Conservation (phyloP, 2,797 vertebrate genomes). For the Acipenser ruthenus region DNA sequence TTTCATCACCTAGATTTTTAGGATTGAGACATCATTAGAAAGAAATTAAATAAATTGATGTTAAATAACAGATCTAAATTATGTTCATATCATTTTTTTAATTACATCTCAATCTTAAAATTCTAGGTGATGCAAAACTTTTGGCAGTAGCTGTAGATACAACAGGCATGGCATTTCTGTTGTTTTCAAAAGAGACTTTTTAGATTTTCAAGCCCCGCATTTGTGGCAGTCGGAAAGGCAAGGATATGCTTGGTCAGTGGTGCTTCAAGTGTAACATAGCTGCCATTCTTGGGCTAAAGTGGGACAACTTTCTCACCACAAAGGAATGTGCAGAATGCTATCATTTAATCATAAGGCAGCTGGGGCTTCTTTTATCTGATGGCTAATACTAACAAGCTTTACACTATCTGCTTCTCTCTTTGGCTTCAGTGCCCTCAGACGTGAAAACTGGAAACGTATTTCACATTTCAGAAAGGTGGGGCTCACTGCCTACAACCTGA, state of each 20-base stretch:
- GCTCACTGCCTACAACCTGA: not conserved
- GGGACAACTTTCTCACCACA: conserved; percentile 68
- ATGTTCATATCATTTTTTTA: too few species aligned
- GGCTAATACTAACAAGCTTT: conserved; percentile 58
- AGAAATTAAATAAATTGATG: too few species aligned
- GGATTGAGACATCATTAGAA: too few species aligned
- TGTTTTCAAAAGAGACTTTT: too few species aligned
- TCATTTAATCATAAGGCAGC: conserved; percentile 82
- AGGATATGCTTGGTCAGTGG: conserved; percentile 48
- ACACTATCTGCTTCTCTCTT: conserved; percentile 54
- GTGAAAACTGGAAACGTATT: conserved; percentile 37
- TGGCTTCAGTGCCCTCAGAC: conserved; percentile 41
- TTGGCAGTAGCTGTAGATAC: too few species aligned
- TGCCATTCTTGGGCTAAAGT: conserved; percentile 43
- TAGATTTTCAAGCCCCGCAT: too few species aligned
- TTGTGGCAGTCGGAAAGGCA: conserved; percentile 29
- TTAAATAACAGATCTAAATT: too few species aligned
- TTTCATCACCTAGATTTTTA: too few species aligned
- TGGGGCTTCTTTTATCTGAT: conserved; percentile 64
- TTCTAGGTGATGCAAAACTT: too few species aligned
- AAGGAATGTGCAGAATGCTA: conserved; percentile 90
- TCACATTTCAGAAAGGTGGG: not conserved
- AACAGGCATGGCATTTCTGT: too few species aligned
- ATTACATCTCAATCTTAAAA: too few species aligned
- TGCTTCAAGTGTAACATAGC: conserved; percentile 41